Conservation (phyloP, 1,140 invertebrate species). For the Cylas formicarius region DNA sequence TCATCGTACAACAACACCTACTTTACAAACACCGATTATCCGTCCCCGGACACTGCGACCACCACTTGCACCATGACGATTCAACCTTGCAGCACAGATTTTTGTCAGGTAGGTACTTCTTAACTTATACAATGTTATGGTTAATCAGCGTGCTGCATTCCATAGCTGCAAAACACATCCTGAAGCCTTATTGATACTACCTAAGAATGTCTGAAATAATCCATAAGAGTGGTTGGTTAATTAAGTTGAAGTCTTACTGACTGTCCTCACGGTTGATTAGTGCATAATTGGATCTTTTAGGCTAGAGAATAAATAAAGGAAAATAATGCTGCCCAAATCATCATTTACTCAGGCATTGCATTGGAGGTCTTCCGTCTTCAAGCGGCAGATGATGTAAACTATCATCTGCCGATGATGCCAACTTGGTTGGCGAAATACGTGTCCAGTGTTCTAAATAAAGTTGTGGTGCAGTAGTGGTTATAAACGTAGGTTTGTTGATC, state of each 20-base stretch:
- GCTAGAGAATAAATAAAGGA: too few species aligned
- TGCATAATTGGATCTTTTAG: background rate
- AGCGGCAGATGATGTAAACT: too few species aligned
- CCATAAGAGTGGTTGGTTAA: background rate
- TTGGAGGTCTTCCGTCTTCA: too few species aligned
- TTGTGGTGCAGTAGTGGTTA: too few species aligned
- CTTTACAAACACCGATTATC: slow-evolving; percentile 69
- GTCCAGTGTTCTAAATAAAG: too few species aligned
- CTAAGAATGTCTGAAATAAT: background rate
- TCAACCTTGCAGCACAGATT: slow-evolving; percentile 52
- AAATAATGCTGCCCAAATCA: too few species aligned
- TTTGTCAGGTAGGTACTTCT: slow-evolving; percentile 62
- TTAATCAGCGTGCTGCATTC: background rate
- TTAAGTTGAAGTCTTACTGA: background rate
- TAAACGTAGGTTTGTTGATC: too few species aligned
- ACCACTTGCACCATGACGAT: slow-evolving; percentile 62
- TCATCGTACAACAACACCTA: slow-evolving; percentile 74
- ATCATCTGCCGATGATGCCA: too few species aligned
- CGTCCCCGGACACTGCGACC: slow-evolving; percentile 56
- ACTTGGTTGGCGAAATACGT: too few species aligned
- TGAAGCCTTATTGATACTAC: background rate
- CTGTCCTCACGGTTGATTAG: background rate
- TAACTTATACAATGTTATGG: background rate
- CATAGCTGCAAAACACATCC: background rate
- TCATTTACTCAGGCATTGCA: too few species aligned